phyloP scores from a whole-genome alignment of 2,797 vertebrate species.

The Distichodus sexfasciatus region DNA sequence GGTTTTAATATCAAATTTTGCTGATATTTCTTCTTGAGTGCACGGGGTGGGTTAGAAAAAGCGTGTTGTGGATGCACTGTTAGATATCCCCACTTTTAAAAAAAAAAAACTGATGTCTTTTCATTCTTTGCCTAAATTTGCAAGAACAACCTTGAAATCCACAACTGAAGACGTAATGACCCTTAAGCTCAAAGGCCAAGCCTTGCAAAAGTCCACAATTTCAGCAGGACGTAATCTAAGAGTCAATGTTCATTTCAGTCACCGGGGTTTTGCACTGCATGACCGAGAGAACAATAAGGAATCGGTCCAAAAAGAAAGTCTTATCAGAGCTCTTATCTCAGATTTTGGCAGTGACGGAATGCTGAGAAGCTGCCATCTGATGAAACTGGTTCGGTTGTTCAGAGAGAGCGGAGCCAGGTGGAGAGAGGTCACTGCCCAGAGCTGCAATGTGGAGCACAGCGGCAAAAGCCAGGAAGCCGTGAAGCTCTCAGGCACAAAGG shows the following conservation, averaged over 20 bases:
- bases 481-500: slow-evolving; percentile 54
- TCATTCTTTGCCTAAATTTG: neutral
- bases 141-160: neutral
- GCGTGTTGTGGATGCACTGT: neutral
- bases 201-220: neutral
- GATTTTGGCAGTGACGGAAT: slow-evolving; percentile 27
- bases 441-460: slow-evolving; percentile 8
- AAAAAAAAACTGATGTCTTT: too few relatives aligned
- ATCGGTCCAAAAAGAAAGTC: neutral
- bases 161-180: neutral
- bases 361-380: slow-evolving; percentile 31
- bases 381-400: slow-evolving; percentile 15
- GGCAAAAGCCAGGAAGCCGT: slow-evolving; percentile 41
- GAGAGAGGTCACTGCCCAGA: slow-evolving; percentile 11
- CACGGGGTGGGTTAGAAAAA: neutral
- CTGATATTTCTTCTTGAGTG: neutral
- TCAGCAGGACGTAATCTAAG: neutral
- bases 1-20: neutral
- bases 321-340: slow-evolving; percentile 24
- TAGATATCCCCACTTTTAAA: neutral
- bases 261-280: neutral
- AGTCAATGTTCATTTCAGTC: neutral
- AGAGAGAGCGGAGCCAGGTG: slow-evolving; percentile 29
- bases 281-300: neutral
- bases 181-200: neutral